These are phyloP conservation scores for Ichneumon xanthorius DNA, from an alignment of 2,888 invertebrate genomes.

Conservation along the genomic window DNA sequence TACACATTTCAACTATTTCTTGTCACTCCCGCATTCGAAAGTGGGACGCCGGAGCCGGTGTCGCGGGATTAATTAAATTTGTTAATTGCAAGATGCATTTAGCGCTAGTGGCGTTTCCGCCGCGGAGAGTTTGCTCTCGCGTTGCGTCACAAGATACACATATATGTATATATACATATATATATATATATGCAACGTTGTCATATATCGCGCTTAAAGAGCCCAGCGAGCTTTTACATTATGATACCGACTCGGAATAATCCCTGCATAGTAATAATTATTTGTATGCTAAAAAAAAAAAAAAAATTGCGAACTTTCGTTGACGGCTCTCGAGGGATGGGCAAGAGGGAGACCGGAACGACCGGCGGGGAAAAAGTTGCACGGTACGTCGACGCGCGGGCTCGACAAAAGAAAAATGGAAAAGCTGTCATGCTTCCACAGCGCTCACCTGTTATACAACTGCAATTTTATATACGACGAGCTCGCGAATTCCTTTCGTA, in stretches of 20 bases:
- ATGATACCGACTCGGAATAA: neutral
- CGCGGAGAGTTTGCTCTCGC: slow-evolving; percentile 32
- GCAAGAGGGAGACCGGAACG: neutral
- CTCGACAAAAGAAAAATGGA: slow-evolving; percentile 33
- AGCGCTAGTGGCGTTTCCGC: slow-evolving; percentile 66
- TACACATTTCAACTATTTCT: slow-evolving; percentile 81
- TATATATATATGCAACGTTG: neutral
- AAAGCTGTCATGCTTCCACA: slow-evolving; percentile 33
- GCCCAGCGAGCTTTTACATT: neutral
- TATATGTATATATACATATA: neutral
- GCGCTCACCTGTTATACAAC: slow-evolving; percentile 35
- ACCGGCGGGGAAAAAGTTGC: slow-evolving; percentile 8
- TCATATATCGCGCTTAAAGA: slow-evolving; percentile 4
- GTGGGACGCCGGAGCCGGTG: slow-evolving; percentile 64
- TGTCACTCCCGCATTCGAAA: slow-evolving; percentile 76
- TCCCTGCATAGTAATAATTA: neutral
- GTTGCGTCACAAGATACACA: neutral
- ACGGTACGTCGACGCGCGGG: slow-evolving; percentile 15
- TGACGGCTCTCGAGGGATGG: slow-evolving; percentile 12
- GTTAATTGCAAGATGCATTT: slow-evolving; percentile 84
- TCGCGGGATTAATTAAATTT: slow-evolving; percentile 82
- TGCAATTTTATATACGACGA: slow-evolving; percentile 19
- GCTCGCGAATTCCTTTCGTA: slow-evolving; percentile 30
- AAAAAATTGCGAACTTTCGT: slow-evolving; percentile 7
- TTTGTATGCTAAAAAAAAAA: neutral